A percentile compares a stretch with the other conserved stretches of the same genome.
Conservation (phyloP, 2,113 vertebrate species). For the Panthera tigris region DNA sequence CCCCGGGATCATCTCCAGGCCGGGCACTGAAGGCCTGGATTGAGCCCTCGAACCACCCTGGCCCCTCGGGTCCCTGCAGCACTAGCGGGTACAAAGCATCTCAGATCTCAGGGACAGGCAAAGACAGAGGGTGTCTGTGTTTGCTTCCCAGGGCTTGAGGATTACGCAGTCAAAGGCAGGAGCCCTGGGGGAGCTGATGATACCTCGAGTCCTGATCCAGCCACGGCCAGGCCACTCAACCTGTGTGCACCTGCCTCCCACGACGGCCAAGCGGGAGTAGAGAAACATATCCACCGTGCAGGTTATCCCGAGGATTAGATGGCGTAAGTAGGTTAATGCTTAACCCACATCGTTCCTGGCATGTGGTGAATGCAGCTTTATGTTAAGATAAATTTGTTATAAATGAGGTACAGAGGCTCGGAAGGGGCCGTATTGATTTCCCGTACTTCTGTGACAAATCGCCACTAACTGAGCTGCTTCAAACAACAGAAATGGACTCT, state of each 20-base stretch:
- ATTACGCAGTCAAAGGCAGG: not conserved
- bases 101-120: not conserved
- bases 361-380: fast-evolving
- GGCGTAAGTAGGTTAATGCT: not conserved
- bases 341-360: not conserved
- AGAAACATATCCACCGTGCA: fast-evolving
- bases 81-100: not conserved
- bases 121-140: not conserved
- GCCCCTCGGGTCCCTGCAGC: not conserved
- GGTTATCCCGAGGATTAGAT: not conserved
- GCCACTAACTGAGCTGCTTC: not conserved
- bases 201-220: not conserved
- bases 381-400: not conserved
- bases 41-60: not conserved
- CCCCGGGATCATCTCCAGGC: not conserved
- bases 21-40: not conserved
- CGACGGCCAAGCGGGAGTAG: not conserved
- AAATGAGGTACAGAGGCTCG: not conserved
- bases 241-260: too few species aligned
- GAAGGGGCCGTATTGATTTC: not conserved
- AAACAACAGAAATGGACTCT: not conserved
- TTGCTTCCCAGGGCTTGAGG: too few species aligned
- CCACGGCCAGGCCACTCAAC: fast-evolving
- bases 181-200: too few species aligned
- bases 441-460: not conserved